A percentile compares a stretch with the other conserved stretches of the same genome.
phyloP scores from a whole-genome alignment of 1,140 invertebrate species.

The Dreissena polymorpha region DNA sequence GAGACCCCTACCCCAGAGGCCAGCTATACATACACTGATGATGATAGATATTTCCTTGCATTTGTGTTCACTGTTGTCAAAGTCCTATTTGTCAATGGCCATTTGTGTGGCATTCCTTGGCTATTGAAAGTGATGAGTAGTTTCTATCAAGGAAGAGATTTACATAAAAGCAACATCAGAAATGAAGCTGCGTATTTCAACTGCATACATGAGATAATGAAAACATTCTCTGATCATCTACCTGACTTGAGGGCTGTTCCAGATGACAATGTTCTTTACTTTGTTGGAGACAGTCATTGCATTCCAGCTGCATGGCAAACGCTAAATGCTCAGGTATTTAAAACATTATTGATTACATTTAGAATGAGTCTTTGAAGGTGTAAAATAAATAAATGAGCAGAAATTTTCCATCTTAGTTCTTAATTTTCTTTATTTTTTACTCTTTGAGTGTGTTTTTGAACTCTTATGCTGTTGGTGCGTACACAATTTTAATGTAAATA shows the following conservation, averaged over 20 bases:
- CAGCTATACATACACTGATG: constrained; percentile 23
- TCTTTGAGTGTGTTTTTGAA: too few relatives aligned
- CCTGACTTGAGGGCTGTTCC: neutral
- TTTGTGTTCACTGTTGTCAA: constrained; percentile 44
- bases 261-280: constrained; percentile 32
- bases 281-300: constrained; percentile 52
- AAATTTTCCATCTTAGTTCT: too few relatives aligned
- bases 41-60: constrained; percentile 44
- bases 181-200: constrained; percentile 54
- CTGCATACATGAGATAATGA: constrained; percentile 38
- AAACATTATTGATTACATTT: neutral
- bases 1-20: neutral
- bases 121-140: constrained; percentile 17
- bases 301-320: constrained; percentile 45
- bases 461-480: too few relatives aligned
- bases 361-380: too few relatives aligned
- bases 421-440: too few relatives aligned
- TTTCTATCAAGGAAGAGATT: constrained; percentile 22
- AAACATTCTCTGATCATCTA: neutral
- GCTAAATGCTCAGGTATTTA: constrained; percentile 18
- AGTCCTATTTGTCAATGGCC: constrained; percentile 35
- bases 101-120: neutral
- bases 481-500: too few relatives aligned
- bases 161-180: constrained; percentile 42
- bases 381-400: too few relatives aligned